A percentile compares a stretch with the other conserved stretches of the same genome.
Conservation (phyloP, 2,888 invertebrate species). For the Polydrusus pterygomalis region DNA sequence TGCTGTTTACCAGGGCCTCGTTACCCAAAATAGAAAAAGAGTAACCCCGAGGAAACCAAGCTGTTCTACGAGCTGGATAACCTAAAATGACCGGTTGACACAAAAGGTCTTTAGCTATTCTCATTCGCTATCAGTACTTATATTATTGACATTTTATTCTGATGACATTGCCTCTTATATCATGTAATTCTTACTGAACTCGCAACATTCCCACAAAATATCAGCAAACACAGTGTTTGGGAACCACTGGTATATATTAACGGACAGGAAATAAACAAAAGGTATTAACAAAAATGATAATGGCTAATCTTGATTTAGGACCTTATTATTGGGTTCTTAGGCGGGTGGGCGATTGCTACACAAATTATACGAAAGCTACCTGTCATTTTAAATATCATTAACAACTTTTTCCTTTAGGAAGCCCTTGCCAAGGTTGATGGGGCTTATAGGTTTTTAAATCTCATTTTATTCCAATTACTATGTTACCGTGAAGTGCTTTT, state of each 20-base stretch:
- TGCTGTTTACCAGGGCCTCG: no score
- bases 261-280: not conserved
- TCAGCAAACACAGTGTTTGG: not conserved
- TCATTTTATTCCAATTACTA: not conserved
- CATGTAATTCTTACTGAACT: no score
- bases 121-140: no score
- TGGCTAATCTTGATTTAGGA: slow-evolving; percentile 1
- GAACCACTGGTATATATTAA: not conserved
- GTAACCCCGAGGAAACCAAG: no score
- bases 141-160: no score
- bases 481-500: not conserved
- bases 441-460: not conserved
- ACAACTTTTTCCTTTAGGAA: not conserved
- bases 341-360: not conserved
- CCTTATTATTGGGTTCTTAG: not conserved
- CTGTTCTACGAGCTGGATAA: no score
- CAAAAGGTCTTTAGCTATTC: no score
- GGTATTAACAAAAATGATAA: not conserved
- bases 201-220: no score
- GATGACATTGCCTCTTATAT: no score
- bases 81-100: no score
- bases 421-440: not conserved
- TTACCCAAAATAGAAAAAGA: no score
- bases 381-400: not conserved
- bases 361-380: slow-evolving; percentile 3